A percentile compares a stretch with the other conserved stretches of the same genome.
Evolutionary conservation across 2,888 invertebrate genomes (phyloP).

Genomic region (Spialia ferax): DNA sequence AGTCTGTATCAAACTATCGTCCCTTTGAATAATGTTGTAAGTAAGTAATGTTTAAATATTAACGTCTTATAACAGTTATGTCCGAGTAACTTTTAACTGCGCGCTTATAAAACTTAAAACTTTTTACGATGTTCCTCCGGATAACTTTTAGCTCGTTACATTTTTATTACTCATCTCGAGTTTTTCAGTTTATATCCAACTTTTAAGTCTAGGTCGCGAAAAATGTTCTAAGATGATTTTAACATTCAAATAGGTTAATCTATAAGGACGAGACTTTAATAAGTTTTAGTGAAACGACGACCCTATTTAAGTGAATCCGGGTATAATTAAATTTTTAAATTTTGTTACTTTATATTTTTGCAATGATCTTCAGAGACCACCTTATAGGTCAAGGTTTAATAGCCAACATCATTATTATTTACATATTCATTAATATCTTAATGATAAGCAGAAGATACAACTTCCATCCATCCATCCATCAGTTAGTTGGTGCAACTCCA

Average conservation of each 20-base stretch:
- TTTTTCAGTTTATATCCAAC: slow-evolving; percentile 12
- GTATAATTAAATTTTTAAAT: too few species aligned
- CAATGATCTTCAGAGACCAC: too few species aligned
- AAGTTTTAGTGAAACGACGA: too few species aligned
- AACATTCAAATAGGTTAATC: not conserved
- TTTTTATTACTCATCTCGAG: slow-evolving; percentile 19
- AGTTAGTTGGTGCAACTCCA: too few species aligned
- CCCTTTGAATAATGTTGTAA: not conserved
- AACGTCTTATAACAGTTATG: not conserved
- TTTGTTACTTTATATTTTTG: too few species aligned
- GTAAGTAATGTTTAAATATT: slow-evolving; percentile 1
- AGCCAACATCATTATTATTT: too few species aligned
- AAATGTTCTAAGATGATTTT: not conserved
- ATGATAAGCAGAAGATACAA: too few species aligned
- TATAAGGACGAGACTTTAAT: not conserved
- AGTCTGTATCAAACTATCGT: not conserved
- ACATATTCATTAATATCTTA: too few species aligned
- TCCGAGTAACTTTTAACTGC: slow-evolving; percentile 10
- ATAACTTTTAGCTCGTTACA: slow-evolving; percentile 11
- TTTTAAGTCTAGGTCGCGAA: slow-evolving; percentile 5
- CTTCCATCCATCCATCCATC: too few species aligned
- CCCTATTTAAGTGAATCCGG: too few species aligned
- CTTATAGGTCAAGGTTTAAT: too few species aligned
- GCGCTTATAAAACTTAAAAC: slow-evolving; percentile 16
- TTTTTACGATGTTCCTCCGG: slow-evolving; percentile 20